Conservation (phyloP, 2,888 invertebrate genomes). For the Lordiphosa andalusiaca region DNA sequence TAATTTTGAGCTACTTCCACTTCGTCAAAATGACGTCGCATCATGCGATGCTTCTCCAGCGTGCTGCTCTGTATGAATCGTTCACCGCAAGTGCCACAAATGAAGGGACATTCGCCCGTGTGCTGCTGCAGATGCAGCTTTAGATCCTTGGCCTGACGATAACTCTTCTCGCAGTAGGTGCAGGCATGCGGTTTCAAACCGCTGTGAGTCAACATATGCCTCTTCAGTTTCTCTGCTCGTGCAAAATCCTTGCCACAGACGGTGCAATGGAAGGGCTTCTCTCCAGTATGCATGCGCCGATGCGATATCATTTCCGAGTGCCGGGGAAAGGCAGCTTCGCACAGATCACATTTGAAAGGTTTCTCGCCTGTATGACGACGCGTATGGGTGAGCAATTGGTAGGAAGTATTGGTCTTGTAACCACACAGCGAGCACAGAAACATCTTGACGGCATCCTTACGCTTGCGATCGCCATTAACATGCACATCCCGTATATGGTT, state of each 20-base stretch:
- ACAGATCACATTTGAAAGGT: conserved; percentile 83
- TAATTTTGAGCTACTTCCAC: conserved; percentile 30
- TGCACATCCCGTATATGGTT: conserved; percentile 66
- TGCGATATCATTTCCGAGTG: conserved; percentile 84
- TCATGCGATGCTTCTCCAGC: conserved; percentile 84
- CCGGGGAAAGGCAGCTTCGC: conserved; percentile 81
- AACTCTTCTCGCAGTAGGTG: conserved; percentile 81
- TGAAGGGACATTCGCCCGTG: conserved; percentile 81
- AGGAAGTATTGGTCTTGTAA: conserved; percentile 83
- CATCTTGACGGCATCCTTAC: conserved; percentile 80
- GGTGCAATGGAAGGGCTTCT: conserved; percentile 84
- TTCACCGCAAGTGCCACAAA: conserved; percentile 72
- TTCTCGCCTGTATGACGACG: conserved; percentile 84
- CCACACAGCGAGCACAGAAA: conserved; percentile 83
- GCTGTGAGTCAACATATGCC: conserved; percentile 82
- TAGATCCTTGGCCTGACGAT: conserved; percentile 86
- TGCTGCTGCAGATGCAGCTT: conserved; percentile 85
- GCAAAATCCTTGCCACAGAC: conserved; percentile 84
- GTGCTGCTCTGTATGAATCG: conserved; percentile 84
- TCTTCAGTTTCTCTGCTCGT: conserved; percentile 78
- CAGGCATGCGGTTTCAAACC: conserved; percentile 83
- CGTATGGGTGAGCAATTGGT: conserved; percentile 85
- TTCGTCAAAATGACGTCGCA: conserved; percentile 77
- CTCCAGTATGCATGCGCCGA: conserved; percentile 85
- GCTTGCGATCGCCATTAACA: conserved; percentile 61